These are phyloP conservation scores for Phalacrocorax brasilianus DNA, from an alignment of 2,113 vertebrate genomes.

Conservation along the genomic window DNA sequence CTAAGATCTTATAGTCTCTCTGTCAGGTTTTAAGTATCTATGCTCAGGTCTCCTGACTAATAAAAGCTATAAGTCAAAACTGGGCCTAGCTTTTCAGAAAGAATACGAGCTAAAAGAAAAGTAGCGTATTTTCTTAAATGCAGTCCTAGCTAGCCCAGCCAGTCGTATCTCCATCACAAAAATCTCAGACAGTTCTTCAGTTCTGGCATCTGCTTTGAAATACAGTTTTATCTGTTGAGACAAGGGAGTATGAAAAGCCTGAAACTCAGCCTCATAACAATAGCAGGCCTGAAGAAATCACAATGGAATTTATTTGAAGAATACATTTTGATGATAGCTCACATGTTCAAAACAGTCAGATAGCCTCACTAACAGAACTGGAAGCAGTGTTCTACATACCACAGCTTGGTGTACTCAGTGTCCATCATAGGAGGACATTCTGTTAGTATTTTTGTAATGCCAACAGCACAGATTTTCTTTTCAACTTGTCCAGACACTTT, in stretches of 20 bases:
- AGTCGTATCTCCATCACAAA: neutral
- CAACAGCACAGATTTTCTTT: conserved; percentile 98
- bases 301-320: neutral
- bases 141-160: neutral
- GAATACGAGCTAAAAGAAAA: neutral
- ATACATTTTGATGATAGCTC: neutral
- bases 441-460: conserved; percentile 93
- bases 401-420: conserved; percentile 96
- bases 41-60: neutral
- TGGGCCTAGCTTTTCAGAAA: neutral
- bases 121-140: neutral
- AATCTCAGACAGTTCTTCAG: neutral
- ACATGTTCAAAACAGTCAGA: neutral
- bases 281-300: neutral
- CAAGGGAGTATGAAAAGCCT: neutral
- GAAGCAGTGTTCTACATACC: conserved; percentile 72
- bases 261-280: neutral
- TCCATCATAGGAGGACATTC: conserved; percentile 99
- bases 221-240: neutral
- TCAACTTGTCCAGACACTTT: conserved; percentile 95
- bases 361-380: neutral
- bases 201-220: neutral
- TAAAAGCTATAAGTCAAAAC: neutral
- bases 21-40: neutral
- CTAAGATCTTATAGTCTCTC: neutral